Base-by-base conservation (phyloP, 2,888 invertebrate genomes). In the Eupithecia subumbrata region DNA sequence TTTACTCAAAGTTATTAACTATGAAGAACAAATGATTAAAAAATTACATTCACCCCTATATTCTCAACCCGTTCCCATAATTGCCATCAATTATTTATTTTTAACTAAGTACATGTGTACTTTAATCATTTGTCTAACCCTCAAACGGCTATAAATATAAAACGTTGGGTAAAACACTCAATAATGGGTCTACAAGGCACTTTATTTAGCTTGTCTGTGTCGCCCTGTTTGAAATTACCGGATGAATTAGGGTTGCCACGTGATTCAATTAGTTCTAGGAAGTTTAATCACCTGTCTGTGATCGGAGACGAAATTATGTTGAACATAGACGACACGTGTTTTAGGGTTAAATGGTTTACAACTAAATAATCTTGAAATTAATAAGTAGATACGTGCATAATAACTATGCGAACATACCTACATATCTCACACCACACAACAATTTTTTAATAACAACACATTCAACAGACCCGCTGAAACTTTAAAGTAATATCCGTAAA, bases 121-220 rank as follows among this genome's bases (percentile, higher is more conserved):
- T 68, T 25, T 5, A 68, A 68, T 43, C 22, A 68, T 68, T 22
- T 43, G 43, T 68, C 68, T 45, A 40, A 43, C 85, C 78, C 74
- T 82, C 75, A 84, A 85, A 83, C 79, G 80, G 80, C 74, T 76
- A 80, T 81, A 83, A 84, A 82, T 22, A 22, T 76, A 76, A 76
- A 76, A 76, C 72, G 60, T 71, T 63, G 87, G 89, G 90, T 90
- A 89, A 89, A 90, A 86, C 86, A 84, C 81, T 85, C 86, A 90
- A 90, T 91, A 82, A 86, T 77, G 80, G 83, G 86, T 90, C 89
- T 90, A 89, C 86, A 80, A 83, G 82, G 84, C 89, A 90, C 87
- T 91, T 91, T 88, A 91, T 90, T 90, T 89, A 89, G 86, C 89
- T 88, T 88, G 88, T 76, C 83, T 84, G 76, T 81, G 79, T 75